Evolutionary conservation across 2,888 invertebrate species (phyloP).

Genomic region (Corbicula japonica): DNA sequence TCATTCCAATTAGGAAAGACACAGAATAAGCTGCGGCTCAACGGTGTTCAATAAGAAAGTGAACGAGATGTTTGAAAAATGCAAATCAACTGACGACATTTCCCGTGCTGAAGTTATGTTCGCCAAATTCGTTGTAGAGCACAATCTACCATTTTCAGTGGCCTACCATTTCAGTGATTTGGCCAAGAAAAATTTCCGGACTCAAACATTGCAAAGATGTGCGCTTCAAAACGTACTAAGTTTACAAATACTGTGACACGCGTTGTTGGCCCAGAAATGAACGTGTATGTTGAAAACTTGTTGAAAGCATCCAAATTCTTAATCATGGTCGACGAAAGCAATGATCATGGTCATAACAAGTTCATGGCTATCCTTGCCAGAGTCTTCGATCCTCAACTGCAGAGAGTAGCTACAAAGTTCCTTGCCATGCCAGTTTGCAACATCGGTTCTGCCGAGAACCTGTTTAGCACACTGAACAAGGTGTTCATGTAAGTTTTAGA

Average conservation of each 20-base stretch:
- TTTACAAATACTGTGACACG: neutral
- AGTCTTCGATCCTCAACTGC: neutral
- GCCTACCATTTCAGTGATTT: no score
- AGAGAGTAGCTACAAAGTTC: neutral
- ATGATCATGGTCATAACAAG: neutral
- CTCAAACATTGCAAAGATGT: no score
- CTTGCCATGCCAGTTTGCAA: slow-evolving; percentile 12
- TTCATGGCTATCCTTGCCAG: neutral
- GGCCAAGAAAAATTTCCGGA: no score
- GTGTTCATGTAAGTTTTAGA: no score
- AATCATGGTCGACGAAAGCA: neutral
- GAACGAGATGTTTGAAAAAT: no score
- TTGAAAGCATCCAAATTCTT: neutral
- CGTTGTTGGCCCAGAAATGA: neutral
- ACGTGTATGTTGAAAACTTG: neutral
- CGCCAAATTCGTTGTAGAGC: no score
- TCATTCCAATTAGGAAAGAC: no score
- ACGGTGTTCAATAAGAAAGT: no score
- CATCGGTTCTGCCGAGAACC: neutral
- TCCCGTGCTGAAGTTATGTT: no score
- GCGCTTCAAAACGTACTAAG: neutral
- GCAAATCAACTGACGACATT: no score
- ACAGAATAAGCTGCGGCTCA: no score
- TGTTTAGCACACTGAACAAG: neutral
- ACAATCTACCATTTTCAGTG: no score